Base-by-base conservation (phyloP, 2,797 vertebrate species). In the Lepilemur ruficaudatus region DNA sequence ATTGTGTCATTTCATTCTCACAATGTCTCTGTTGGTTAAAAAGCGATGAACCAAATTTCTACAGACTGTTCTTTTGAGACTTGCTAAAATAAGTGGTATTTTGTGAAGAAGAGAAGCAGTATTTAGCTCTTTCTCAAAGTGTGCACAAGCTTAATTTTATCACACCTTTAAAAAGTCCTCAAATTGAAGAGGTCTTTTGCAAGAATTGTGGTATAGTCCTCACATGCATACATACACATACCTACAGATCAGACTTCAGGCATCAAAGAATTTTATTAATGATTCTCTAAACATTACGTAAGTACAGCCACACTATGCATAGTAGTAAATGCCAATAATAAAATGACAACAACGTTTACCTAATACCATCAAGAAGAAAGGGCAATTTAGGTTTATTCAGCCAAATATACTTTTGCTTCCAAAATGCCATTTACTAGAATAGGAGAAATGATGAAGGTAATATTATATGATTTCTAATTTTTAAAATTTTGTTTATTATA, bases 381-480 rank as follows among this genome's bases (percentile, higher is more conserved):
- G 25, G 7, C 14, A 76, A 22, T 11, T 89, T 35, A 82, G 28
- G 3, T 84, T 57, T 67, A 70, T 65, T 93, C 59, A 69, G 35
- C 9, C 30, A 85, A 35, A 78, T 46, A 69, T 41, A 70, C 25
- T 20, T 94, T n/a, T 89, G 28, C 67, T 95, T 76, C 41, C 65
- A 93, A 63, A 79, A 72, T 52, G 17, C 2, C 43, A 82, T 38
- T 96, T 25, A 43, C 2, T 50, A 75, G 46, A 80, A 63, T 3
- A 84, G 67, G 41, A 80, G 48, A 93, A 93, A 61, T 20, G 35
- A 93, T 59, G 78, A 82, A 80, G 59, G 17, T 75, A 70, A 85
- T 12, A 63, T 76, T 82, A 82, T 67, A 59, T n/a, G 50, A 78
- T 84, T 95, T 95, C 41, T 43, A 81, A 35, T 69, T 95, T 96